Evolutionary conservation across 2,888 invertebrate genomes (phyloP).

Genomic region (Onchidella celtica): DNA sequence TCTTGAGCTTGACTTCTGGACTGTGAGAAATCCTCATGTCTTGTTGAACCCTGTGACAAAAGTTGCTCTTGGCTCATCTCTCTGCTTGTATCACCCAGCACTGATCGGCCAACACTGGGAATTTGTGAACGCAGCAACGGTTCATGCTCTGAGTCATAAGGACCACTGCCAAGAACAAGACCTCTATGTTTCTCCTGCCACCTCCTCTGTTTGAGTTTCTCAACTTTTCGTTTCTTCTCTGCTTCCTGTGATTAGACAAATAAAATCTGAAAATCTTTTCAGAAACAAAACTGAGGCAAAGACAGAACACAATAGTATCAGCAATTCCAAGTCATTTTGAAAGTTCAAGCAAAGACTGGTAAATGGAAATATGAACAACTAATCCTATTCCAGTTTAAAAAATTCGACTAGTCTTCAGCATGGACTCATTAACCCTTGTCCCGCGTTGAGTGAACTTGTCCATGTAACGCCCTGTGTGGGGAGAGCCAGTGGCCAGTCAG

Average conservation of each 20-base stretch:
- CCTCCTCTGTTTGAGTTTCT: constrained; percentile 72
- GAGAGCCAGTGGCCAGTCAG: too few relatives aligned
- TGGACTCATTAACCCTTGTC: too few relatives aligned
- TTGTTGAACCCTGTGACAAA: not conserved
- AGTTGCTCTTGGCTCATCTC: constrained; percentile 7
- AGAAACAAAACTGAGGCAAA: not conserved
- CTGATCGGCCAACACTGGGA: constrained; percentile 47
- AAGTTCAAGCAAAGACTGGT: too few relatives aligned
- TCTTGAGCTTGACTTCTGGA: not conserved
- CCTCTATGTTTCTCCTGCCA: constrained; percentile 76
- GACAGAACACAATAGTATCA: not conserved
- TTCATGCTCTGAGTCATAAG: constrained; percentile 63
- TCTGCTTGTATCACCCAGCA: not conserved
- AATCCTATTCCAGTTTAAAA: too few relatives aligned
- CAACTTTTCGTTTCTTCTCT: constrained; percentile 74
- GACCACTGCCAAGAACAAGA: constrained; percentile 68
- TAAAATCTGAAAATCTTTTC: not conserved
- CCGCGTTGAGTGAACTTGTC: too few relatives aligned
- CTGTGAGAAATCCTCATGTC: not conserved
- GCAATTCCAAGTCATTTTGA: not conserved
- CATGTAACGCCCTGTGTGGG: too few relatives aligned
- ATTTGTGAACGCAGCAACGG: constrained; percentile 58
- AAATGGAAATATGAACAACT: too few relatives aligned
- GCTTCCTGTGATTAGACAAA: constrained; percentile 64
- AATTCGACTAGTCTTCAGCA: too few relatives aligned